Conservation (phyloP, 2,113 vertebrate genomes). For the Lagopus leucura region DNA sequence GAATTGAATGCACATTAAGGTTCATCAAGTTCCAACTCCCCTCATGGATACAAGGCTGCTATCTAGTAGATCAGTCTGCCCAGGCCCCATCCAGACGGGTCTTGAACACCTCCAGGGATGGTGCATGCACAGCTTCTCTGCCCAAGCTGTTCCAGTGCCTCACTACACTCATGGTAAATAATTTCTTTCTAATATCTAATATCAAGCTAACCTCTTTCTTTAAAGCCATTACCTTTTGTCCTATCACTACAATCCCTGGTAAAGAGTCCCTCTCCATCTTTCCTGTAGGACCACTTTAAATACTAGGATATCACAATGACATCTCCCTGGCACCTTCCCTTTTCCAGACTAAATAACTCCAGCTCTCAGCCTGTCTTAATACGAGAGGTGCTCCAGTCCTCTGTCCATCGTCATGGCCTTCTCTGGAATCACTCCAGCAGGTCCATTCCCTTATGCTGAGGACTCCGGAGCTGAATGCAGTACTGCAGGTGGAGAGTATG, state of each 20-base stretch:
- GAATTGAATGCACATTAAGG: neutral
- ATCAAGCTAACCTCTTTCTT: neutral
- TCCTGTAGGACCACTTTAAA: neutral
- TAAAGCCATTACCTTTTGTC: neutral
- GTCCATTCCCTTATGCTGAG: neutral
- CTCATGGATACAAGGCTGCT: neutral
- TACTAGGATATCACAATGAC: neutral
- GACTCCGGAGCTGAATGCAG: neutral
- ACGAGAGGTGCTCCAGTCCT: neutral
- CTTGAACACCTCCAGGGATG: neutral
- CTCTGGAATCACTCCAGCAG: neutral
- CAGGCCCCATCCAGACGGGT: neutral
- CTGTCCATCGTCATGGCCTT: neutral
- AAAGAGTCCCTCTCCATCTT: neutral
- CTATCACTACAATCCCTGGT: neutral
- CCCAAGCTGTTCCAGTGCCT: neutral
- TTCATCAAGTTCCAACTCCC: neutral
- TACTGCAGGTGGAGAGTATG: neutral
- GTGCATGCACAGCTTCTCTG: neutral
- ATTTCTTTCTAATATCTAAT: neutral
- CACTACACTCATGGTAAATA: neutral
- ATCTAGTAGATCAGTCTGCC: neutral
- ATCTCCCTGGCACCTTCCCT: neutral
- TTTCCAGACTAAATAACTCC: neutral
- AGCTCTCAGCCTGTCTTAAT: neutral